phyloP scores from a whole-genome alignment of 2,113 vertebrate genomes.

The Parotia lawesii region DNA sequence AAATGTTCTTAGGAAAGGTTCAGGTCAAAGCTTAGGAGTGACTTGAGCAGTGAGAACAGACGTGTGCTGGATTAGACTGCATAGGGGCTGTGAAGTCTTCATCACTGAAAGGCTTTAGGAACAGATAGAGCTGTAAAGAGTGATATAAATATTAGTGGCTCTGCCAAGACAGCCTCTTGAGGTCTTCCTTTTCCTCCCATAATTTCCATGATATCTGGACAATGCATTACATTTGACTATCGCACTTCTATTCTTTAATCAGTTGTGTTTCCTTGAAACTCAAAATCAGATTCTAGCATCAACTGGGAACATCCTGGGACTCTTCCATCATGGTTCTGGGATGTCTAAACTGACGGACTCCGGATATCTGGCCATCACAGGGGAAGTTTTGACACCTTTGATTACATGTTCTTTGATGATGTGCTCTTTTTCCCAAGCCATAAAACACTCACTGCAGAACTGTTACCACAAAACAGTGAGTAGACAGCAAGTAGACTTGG shows the following conservation, averaged over 20 bases:
- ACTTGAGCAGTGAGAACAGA: background rate
- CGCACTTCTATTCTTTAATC: background rate
- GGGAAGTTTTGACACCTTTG: background rate
- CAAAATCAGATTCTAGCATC: background rate
- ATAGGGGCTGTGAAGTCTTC: background rate
- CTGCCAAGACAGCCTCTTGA: background rate
- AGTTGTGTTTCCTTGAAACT: background rate
- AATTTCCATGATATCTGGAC: background rate
- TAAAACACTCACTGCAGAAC: background rate
- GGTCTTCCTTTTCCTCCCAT: background rate
- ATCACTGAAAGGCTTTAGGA: background rate
- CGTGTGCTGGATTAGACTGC: background rate
- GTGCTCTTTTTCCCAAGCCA: background rate
- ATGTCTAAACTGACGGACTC: background rate
- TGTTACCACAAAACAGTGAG: background rate
- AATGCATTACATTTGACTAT: background rate
- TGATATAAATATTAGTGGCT: background rate
- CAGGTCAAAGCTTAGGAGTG: background rate
- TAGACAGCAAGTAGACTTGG: background rate
- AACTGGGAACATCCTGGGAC: background rate
- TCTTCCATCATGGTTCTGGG: background rate
- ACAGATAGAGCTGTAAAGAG: background rate
- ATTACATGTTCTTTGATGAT: background rate
- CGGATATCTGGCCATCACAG: background rate
- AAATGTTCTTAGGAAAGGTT: background rate